Conservation (phyloP, 1,140 invertebrate species). For the Pinna nobilis region DNA sequence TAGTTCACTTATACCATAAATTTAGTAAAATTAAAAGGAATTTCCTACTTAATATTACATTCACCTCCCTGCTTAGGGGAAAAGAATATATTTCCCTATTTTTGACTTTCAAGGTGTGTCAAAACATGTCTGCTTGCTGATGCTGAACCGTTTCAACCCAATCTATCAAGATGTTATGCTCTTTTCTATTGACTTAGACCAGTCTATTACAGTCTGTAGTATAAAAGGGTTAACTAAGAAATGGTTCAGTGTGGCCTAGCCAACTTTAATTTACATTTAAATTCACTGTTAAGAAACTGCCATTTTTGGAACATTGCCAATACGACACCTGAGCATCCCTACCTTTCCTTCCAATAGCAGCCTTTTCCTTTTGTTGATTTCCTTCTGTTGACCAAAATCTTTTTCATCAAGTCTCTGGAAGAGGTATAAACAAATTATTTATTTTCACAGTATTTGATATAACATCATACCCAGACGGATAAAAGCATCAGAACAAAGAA, state of each 20-base stretch:
- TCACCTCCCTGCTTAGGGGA: too few relatives aligned
- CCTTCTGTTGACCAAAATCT: slow-evolving; percentile 91
- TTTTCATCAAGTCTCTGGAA: slow-evolving; percentile 86
- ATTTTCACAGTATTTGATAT: background rate
- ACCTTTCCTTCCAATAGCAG: slow-evolving; percentile 86
- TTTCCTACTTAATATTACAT: too few relatives aligned
- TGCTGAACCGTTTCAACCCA: too few relatives aligned
- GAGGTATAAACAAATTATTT: slow-evolving; percentile 1
- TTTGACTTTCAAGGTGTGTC: too few relatives aligned
- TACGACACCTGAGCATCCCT: background rate
- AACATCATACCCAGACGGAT: background rate
- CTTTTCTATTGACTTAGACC: too few relatives aligned
- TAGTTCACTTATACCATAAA: too few relatives aligned
- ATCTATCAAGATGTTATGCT: too few relatives aligned
- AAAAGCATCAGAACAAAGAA: background rate
- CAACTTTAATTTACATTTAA: background rate
- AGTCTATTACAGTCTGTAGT: too few relatives aligned
- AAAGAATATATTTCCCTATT: too few relatives aligned
- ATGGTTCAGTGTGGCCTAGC: background rate
- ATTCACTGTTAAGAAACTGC: background rate
- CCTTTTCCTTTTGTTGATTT: slow-evolving; percentile 91
- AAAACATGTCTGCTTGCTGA: too few relatives aligned
- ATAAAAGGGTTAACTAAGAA: background rate
- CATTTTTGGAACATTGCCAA: background rate
- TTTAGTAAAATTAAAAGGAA: too few relatives aligned